A percentile compares a stretch with the other conserved stretches of the same genome.
These are phyloP conservation scores for Thecocarcelia acutangulata DNA, from an alignment of 2,888 invertebrate genomes.

Conservation along the genomic window DNA sequence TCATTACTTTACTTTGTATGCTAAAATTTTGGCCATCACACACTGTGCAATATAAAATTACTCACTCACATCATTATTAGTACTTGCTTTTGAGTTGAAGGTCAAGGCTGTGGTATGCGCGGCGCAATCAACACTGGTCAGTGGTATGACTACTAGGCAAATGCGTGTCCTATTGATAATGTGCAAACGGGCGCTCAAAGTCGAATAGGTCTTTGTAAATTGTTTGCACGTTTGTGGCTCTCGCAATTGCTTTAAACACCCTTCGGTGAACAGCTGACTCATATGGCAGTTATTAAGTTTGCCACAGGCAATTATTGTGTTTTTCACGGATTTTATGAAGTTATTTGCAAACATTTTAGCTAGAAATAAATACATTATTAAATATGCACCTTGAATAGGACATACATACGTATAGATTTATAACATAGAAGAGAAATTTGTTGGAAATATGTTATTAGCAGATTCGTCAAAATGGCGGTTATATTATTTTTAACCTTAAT, in stretches of 20 bases:
- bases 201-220: conserved; percentile 30
- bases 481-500: no score
- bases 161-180: conserved; percentile 67
- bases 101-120: conserved; percentile 58
- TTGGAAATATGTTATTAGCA: no score
- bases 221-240: conserved; percentile 55
- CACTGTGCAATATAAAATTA: conserved; percentile 66
- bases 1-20: neutral
- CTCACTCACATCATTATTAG: conserved; percentile 76
- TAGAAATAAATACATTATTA: no score
- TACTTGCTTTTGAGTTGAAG: conserved; percentile 66
- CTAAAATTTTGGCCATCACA: neutral
- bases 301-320: conserved; percentile 34
- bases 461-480: no score
- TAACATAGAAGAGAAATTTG: no score
- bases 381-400: no score
- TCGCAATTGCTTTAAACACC: conserved; percentile 31
- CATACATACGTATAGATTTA: no score
- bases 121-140: conserved; percentile 72
- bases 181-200: conserved; percentile 35
- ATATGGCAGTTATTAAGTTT: conserved; percentile 21
- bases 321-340: conserved; percentile 62
- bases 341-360: conserved; percentile 40
- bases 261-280: conserved; percentile 33
- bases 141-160: conserved; percentile 75